phyloP scores from a whole-genome alignment of 23 tunicate species.

The Botrylloides violaceus region DNA sequence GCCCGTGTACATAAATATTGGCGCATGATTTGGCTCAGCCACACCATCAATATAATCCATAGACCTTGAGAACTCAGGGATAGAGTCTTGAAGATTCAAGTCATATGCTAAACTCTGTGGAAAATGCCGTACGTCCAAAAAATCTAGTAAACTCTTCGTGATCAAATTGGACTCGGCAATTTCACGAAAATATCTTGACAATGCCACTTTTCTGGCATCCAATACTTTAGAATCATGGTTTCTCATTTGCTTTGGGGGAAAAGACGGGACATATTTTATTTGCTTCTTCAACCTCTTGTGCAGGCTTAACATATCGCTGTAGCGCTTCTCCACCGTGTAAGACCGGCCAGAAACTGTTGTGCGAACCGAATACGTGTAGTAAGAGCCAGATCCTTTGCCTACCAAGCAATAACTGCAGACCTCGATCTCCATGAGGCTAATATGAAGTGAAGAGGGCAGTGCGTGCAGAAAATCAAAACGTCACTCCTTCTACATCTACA shows the following conservation, averaged over 20 bases:
- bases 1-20: not conserved
- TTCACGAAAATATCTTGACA: slow-evolving; percentile 12
- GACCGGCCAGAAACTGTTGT: slow-evolving; percentile 42
- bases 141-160: slow-evolving; percentile 9
- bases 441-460: no score
- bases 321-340: slow-evolving; percentile 38
- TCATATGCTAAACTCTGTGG: not conserved
- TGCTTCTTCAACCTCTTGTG: slow-evolving; percentile 44
- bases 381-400: not conserved
- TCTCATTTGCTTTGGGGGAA: slow-evolving; percentile 49
- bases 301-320: slow-evolving; percentile 34
- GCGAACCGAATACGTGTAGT: slow-evolving; percentile 16
- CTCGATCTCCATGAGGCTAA: not conserved
- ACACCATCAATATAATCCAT: not conserved
- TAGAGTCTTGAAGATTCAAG: not conserved
- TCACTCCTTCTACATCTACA: no score
- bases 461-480: no score
- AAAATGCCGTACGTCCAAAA: slow-evolving; percentile 12
- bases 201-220: slow-evolving; percentile 12
- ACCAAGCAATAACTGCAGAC: not conserved
- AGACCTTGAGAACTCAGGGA: not conserved
- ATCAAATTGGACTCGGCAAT: slow-evolving; percentile 8
- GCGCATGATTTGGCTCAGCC: not conserved
- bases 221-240: slow-evolving; percentile 29
- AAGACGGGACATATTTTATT: slow-evolving; percentile 27